Evolutionary conservation across 2,113 vertebrate genomes (phyloP), one percentile per base, ranked within the genome.

Genomic region (Empidonax alnorum): DNA sequence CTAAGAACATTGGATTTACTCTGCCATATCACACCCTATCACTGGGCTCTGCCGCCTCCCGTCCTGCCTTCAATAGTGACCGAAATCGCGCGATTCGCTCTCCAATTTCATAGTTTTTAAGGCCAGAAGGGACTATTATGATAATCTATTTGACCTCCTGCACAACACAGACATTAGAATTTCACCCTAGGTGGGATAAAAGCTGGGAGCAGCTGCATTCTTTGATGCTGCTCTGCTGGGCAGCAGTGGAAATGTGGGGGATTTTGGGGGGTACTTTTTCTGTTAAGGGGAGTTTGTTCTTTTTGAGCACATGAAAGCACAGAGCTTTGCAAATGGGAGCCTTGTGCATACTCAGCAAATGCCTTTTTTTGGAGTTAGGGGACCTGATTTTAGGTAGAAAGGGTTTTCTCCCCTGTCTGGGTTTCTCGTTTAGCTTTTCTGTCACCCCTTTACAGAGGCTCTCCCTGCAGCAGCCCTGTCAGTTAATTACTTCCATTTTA

Each of bases 131-230:
- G 65, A 37, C 92, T 89, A 75, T 92, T 96, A 89, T 88, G 61
- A 75, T 93, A 86, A 93, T 95, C 86, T 95, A 10, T 92, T 93
- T 95, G 92, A 96, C 92, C 65, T 85, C 30, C 76, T 89, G 73
- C 74, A 61, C 73, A 84, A 50, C 20, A 10, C 58, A 80, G 39
- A 80, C 39, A 49, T 76, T 90, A 94, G 77, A 84, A 73, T 93
- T 93, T 92, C 79, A 75, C 93, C 41, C 62, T 78, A 58, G 68
- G 52, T 66, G 53, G 28, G 49, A 94, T 68, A 71, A 90, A 96
- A 93, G 41, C 49, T 66, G 46, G 8, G 56, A 67, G 92, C 86
- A 93, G 83, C 86, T 95, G 92, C n/a, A 75, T 92, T 92, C 65
- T 90, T 94, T 78, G 58, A 56, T 87, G 46, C 22, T 30, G 20